Percentiles rank a stretch among this genome's conserved stretches.
Conservation (phyloP, 2,888 invertebrate species). For the Syrista parreyssii region DNA sequence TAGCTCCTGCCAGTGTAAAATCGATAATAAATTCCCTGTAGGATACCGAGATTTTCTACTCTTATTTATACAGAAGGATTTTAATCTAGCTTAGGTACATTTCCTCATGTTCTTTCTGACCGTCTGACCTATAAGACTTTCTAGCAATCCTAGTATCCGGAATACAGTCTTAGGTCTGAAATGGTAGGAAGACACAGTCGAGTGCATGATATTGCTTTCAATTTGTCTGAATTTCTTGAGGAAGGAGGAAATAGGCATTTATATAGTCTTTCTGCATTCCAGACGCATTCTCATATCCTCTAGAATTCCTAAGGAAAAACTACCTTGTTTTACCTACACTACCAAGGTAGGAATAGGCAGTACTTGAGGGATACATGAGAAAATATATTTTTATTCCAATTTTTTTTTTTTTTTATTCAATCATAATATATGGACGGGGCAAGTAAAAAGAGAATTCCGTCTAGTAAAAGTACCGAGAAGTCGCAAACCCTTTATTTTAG, state of each 20-base stretch:
- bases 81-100: not conserved
- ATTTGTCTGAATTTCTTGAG: constrained; percentile 9
- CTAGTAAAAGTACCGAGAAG: not conserved
- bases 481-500: not conserved
- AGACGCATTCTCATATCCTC: not conserved
- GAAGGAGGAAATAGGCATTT: not conserved
- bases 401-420: not conserved
- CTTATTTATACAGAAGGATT: not conserved
- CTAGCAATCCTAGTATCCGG: not conserved
- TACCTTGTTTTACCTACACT: not conserved
- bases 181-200: constrained; percentile 4
- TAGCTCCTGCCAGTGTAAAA: not conserved
- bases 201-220: constrained; percentile 19
- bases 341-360: not conserved
- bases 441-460: not conserved
- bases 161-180: not conserved
- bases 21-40: not conserved
- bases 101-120: not conserved
- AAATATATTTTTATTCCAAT: not conserved
- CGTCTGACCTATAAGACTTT: not conserved
- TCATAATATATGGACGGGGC: not conserved
- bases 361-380: not conserved
- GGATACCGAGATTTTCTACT: not conserved
- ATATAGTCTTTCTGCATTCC: not conserved
- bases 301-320: not conserved